Percentiles rank a stretch among this genome's conserved stretches.
Evolutionary conservation across 92 coral and sea anemone genomes (phyloP).

Genomic region (Bergia sp.): DNA sequence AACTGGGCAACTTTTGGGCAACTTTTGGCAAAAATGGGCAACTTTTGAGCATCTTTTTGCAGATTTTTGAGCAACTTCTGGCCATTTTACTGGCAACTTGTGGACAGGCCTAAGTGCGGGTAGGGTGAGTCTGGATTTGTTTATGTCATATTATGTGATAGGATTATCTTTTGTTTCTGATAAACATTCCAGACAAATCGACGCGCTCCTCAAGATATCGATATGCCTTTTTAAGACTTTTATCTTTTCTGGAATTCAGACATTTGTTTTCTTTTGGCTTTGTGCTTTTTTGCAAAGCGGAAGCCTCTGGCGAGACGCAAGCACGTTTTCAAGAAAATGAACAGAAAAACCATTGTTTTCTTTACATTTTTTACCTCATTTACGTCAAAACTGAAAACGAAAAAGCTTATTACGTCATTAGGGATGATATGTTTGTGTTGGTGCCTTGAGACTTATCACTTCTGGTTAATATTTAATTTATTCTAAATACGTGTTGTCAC

Average conservation of each 20-base stretch:
- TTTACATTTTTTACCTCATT: not conserved
- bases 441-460: constrained; percentile 37
- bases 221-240: not conserved
- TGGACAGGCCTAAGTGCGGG: too few relatives aligned
- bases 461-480: constrained; percentile 82
- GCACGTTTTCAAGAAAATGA: not conserved
- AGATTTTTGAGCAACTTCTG: too few relatives aligned
- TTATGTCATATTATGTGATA: too few relatives aligned
- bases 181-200: too few relatives aligned
- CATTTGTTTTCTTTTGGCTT: not conserved
- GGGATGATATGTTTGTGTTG: constrained; percentile 48
- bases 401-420: constrained; percentile 58
- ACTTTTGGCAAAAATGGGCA: too few relatives aligned
- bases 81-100: too few relatives aligned
- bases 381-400: constrained; percentile 5
- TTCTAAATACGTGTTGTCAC: constrained; percentile 63
- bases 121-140: too few relatives aligned
- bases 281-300: not conserved
- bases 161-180: too few relatives aligned
- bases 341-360: not conserved
- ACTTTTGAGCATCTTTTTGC: too few relatives aligned
- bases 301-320: not conserved
- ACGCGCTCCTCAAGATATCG: not conserved
- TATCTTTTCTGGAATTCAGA: not conserved
- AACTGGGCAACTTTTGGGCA: too few relatives aligned